phyloP scores from a whole-genome alignment of 1,140 invertebrate species.

The Aphidius ervi region DNA sequence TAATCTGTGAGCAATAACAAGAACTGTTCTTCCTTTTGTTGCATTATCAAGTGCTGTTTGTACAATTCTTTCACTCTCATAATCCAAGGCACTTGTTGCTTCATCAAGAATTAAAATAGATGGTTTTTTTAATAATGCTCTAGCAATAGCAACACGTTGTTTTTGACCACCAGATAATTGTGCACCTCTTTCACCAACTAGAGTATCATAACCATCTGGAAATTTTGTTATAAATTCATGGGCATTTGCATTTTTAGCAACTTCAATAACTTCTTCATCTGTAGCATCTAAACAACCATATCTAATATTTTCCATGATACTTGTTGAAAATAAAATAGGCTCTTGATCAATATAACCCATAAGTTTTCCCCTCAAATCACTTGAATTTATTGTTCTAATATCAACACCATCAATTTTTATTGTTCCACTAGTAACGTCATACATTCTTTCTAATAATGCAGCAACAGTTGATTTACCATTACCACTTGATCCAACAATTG shows the following conservation, averaged over 20 bases:
- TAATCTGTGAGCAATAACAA: constrained; percentile 85
- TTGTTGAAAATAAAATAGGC: constrained; percentile 86
- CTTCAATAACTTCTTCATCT: constrained; percentile 67
- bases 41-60: constrained; percentile 78
- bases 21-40: constrained; percentile 72
- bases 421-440: constrained; percentile 72
- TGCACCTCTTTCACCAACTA: constrained; percentile 85
- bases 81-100: constrained; percentile 87
- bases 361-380: constrained; percentile 76
- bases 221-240: constrained; percentile 84
- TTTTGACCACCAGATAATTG: constrained; percentile 88
- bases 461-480: constrained; percentile 91
- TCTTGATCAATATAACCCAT: constrained; percentile 92
- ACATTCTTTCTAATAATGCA: constrained; percentile 82
- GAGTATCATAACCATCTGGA: constrained; percentile 79
- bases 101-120: constrained; percentile 83
- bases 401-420: constrained; percentile 79
- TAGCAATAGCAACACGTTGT: constrained; percentile 85
- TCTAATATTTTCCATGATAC: constrained; percentile 89
- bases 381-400: constrained; percentile 71
- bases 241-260: constrained; percentile 84
- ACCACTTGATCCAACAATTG: constrained; percentile 85
- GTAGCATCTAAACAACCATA: constrained; percentile 76
- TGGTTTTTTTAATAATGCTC: constrained; percentile 84
- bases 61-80: constrained; percentile 83